A percentile compares a stretch with the other conserved stretches of the same genome.
phyloP scores from a whole-genome alignment of 2,113 vertebrate species.

The Motacilla alba region DNA sequence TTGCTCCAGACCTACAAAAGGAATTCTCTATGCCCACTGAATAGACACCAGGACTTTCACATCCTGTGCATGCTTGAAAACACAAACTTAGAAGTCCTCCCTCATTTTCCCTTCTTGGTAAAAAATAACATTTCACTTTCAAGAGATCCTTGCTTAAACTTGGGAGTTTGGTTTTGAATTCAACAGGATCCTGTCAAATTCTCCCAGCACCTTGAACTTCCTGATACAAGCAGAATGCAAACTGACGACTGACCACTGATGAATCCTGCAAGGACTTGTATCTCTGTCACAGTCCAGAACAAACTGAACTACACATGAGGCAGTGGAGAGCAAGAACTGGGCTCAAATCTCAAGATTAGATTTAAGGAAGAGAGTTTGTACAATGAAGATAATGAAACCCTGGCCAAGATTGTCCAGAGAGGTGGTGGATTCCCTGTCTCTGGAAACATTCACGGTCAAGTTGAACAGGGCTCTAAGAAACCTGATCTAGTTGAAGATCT shows the following conservation, averaged over 20 bases:
- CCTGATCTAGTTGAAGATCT: neutral
- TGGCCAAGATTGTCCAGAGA: neutral
- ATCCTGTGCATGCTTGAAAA: neutral
- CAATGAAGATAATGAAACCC: neutral
- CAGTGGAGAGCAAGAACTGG: neutral
- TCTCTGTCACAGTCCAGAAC: neutral
- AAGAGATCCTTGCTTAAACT: neutral
- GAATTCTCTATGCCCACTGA: neutral
- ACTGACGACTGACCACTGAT: neutral
- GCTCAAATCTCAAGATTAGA: neutral
- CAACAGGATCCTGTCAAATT: neutral
- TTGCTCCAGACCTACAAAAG: neutral
- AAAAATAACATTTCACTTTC: neutral
- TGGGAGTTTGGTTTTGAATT: neutral
- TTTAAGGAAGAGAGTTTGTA: neutral
- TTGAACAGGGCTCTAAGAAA: neutral
- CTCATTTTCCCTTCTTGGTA: neutral
- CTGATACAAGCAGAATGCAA: neutral
- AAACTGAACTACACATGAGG: neutral
- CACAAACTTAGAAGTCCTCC: neutral
- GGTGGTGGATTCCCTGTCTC: neutral
- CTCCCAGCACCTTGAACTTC: neutral
- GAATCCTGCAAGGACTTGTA: neutral
- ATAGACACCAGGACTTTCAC: neutral
- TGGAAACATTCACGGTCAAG: neutral